phyloP scores from a whole-genome alignment of 2,113 vertebrate genomes.

The Tauraco erythrolophus region DNA sequence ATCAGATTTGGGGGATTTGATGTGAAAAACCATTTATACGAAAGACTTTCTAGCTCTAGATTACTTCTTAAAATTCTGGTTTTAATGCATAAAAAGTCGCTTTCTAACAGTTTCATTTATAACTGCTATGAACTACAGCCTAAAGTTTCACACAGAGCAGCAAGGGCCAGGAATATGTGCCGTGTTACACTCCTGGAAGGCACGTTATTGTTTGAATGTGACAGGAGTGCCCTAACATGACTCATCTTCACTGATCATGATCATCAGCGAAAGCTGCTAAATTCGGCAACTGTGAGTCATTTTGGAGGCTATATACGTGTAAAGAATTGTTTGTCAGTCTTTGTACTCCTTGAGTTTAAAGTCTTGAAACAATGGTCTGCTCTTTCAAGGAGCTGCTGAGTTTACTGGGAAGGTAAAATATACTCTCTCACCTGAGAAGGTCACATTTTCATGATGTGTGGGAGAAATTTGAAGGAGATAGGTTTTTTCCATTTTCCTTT shows the following conservation, averaged over 20 bases:
- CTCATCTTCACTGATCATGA: not conserved
- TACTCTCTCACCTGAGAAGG: not conserved
- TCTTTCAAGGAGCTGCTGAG: not conserved
- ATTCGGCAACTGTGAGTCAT: not conserved
- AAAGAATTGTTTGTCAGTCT: not conserved
- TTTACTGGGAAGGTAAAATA: not conserved
- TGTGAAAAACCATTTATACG: not conserved
- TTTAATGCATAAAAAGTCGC: not conserved
- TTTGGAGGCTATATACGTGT: not conserved
- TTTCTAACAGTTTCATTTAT: not conserved
- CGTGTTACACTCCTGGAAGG: not conserved
- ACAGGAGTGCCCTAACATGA: not conserved
- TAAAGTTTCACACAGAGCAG: not conserved
- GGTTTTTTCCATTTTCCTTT: not conserved
- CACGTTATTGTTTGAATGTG: not conserved
- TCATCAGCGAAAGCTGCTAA: not conserved
- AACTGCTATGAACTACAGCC: not conserved
- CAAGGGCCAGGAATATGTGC: not conserved
- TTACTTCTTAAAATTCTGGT: not conserved
- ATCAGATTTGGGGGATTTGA: not conserved
- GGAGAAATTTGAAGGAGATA: not conserved
- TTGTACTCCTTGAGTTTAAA: not conserved
- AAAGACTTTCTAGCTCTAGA: not conserved
- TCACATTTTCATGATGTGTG: not conserved
- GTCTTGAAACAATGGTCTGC: not conserved